Evolutionary conservation across 2,888 invertebrate species (phyloP).

Genomic region (Pheosia tremula): DNA sequence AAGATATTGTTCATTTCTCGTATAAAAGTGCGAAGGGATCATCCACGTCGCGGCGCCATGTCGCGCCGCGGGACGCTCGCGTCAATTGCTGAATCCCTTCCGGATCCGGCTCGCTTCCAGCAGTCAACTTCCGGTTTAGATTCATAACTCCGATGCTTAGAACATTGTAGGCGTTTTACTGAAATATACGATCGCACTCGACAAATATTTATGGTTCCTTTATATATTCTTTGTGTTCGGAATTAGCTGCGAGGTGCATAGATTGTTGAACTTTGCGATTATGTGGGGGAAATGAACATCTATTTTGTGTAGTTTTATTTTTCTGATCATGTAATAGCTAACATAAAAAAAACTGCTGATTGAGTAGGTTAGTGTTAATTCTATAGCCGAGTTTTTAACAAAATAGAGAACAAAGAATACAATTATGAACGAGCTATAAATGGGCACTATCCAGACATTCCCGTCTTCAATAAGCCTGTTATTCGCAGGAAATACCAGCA

Average conservation of each 20-base stretch:
- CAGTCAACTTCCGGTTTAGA: slow-evolving; percentile 64
- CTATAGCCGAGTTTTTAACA: too few species aligned
- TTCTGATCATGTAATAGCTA: too few species aligned
- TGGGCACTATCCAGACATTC: neutral
- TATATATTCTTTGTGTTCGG: slow-evolving; percentile 1
- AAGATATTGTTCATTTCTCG: slow-evolving; percentile 49
- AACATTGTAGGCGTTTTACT: slow-evolving; percentile 61
- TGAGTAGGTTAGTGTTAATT: too few species aligned
- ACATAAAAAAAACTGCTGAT: too few species aligned
- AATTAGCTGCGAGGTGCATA: neutral
- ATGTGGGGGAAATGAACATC: neutral
- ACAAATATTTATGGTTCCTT: slow-evolving; percentile 48
- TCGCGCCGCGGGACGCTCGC: slow-evolving; percentile 65
- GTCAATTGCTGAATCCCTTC: slow-evolving; percentile 79
- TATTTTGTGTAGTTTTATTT: neutral
- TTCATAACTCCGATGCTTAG: slow-evolving; percentile 66
- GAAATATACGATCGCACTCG: slow-evolving; percentile 61
- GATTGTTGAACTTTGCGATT: neutral
- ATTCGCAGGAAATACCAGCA: neutral
- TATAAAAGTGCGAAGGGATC: slow-evolving; percentile 53
- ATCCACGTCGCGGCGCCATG: slow-evolving; percentile 37
- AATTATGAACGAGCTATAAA: neutral
- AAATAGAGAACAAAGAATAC: too few species aligned
- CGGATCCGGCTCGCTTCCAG: slow-evolving; percentile 67
- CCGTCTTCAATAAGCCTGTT: neutral